These are phyloP conservation scores for Zaprionus davidi DNA, from an alignment of 1,140 invertebrate species.

Conservation along the genomic window DNA sequence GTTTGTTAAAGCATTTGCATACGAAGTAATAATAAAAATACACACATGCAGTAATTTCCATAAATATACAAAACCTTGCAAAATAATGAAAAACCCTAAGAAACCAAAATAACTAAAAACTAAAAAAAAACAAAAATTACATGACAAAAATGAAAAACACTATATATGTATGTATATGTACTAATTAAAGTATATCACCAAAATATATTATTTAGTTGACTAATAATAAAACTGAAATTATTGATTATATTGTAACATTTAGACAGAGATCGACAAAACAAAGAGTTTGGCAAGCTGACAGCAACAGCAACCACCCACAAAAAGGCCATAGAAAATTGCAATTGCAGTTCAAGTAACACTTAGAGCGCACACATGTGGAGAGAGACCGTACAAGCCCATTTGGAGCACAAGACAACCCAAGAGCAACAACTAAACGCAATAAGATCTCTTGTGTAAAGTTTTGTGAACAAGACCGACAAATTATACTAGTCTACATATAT, in stretches of 20 bases:
- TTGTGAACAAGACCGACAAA: conserved; percentile 61
- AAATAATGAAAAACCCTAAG: conserved; percentile 48
- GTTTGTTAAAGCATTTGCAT: conserved; percentile 61
- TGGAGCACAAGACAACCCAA: conserved; percentile 36
- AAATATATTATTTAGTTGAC: conserved; percentile 75
- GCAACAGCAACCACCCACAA: conserved; percentile 6
- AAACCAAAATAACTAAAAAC: conserved; percentile 1
- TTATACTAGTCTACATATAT: conserved; percentile 46
- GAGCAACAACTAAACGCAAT: conserved; percentile 49
- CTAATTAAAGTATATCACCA: conserved; percentile 76
- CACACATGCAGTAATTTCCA: conserved; percentile 46
- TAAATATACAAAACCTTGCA: conserved; percentile 58
- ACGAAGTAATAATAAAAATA: conserved; percentile 37
- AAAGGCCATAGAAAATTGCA: conserved; percentile 37
- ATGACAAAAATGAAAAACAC: conserved; percentile 11
- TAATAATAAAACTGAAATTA: conserved; percentile 62
- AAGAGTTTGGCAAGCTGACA: conserved; percentile 3
- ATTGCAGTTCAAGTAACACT: conserved; percentile 35
- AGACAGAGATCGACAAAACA: conserved; percentile 4
- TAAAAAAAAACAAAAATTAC: conserved; percentile 30
- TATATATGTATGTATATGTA: conserved; percentile 64
- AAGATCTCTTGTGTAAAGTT: conserved; percentile 68
- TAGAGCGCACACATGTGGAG: conserved; percentile 34
- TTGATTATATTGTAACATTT: conserved; percentile 39
- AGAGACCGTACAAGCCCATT: conserved; percentile 31